These are phyloP conservation scores for Drosophila arawakana DNA, from an alignment of 1,140 invertebrate genomes.

Conservation along the genomic window DNA sequence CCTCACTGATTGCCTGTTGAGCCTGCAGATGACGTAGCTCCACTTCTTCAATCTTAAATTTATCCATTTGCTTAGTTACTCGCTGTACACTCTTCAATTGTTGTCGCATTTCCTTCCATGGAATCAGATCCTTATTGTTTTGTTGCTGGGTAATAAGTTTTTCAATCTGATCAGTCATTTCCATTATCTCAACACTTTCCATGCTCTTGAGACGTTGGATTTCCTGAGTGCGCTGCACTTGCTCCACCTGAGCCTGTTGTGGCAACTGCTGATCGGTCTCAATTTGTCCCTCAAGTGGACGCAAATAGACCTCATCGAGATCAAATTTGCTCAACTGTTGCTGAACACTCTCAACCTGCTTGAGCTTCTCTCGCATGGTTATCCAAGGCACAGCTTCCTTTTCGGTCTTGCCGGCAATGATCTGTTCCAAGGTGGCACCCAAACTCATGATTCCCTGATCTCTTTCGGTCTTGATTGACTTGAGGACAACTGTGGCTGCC, in stretches of 20 bases:
- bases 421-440: constrained; percentile 72
- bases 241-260: constrained; percentile 68
- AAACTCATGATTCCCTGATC: constrained; percentile 81
- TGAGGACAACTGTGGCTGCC: constrained; percentile 77
- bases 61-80: constrained; percentile 80
- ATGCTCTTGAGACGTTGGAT: constrained; percentile 80
- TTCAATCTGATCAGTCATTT: constrained; percentile 82
- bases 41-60: constrained; percentile 82
- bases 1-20: constrained; percentile 60
- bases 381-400: constrained; percentile 83
- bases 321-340: constrained; percentile 79
- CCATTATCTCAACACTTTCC: constrained; percentile 84
- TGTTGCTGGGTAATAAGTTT: constrained; percentile 74
- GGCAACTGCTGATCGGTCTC: constrained; percentile 62
- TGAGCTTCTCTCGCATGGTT: constrained; percentile 82
- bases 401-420: constrained; percentile 75
- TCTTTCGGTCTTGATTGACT: constrained; percentile 80
- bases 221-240: constrained; percentile 67
- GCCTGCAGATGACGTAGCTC: constrained; percentile 69
- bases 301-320: constrained; percentile 77
- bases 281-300: constrained; percentile 69
- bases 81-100: constrained; percentile 79
- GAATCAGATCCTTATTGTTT: constrained; percentile 71
- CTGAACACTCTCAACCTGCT: constrained; percentile 75
- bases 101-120: constrained; percentile 83